phyloP scores from a whole-genome alignment of 2,888 invertebrate species.

The Acleris holmiana region DNA sequence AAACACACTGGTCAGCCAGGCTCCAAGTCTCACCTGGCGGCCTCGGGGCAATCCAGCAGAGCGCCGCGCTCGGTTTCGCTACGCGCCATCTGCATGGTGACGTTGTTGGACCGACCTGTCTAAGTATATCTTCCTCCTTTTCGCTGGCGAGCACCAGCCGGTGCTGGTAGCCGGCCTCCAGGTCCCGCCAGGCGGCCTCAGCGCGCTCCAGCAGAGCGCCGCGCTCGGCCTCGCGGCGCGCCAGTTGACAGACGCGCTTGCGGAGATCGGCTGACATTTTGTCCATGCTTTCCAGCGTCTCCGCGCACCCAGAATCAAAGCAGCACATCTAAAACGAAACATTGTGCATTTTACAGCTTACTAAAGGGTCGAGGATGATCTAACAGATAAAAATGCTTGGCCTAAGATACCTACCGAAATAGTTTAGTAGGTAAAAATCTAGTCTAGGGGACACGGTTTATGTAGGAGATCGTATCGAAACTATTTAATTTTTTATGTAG shows the following conservation, averaged over 20 bases:
- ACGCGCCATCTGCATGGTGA: background rate
- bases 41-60: conserved; percentile 60
- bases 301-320: conserved; percentile 54
- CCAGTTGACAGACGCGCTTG: conserved; percentile 57
- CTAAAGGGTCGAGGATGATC: too few species aligned
- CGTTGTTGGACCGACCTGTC: conserved; percentile 52
- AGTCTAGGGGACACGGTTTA: too few species aligned
- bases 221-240: conserved; percentile 65
- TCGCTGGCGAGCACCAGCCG: conserved; percentile 59
- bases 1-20: too few species aligned
- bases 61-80: conserved; percentile 38
- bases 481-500: too few species aligned
- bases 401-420: too few species aligned
- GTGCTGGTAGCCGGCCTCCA: conserved; percentile 67
- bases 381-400: too few species aligned
- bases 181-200: conserved; percentile 71
- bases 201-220: conserved; percentile 69
- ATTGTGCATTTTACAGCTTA: too few species aligned
- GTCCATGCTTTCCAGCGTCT: conserved; percentile 57
- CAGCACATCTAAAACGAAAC: conserved; percentile 59
- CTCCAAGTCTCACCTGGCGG: too few species aligned
- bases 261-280: conserved; percentile 55
- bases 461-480: too few species aligned
- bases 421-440: too few species aligned
- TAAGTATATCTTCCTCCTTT: conserved; percentile 62